phyloP scores from a whole-genome alignment of 1,140 invertebrate genomes.

The Apis laboriosa region DNA sequence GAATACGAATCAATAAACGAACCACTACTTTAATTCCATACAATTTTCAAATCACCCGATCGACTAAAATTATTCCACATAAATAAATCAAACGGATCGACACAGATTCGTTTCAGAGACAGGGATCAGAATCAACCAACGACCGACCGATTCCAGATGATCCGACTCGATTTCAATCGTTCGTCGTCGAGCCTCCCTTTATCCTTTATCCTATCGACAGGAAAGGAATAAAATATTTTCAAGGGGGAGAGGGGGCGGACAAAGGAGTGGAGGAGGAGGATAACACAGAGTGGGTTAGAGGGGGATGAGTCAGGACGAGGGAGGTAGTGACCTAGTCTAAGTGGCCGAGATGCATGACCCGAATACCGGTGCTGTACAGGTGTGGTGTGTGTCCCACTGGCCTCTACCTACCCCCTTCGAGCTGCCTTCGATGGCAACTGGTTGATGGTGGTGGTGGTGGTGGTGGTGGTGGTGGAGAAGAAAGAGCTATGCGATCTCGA shows the following conservation, averaged over 20 bases:
- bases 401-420: conserved; percentile 69
- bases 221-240: conserved; percentile 17
- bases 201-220: background rate
- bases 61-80: no score
- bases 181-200: background rate
- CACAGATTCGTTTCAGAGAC: no score
- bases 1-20: no score
- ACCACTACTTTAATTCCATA: no score
- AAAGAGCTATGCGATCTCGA: conserved; percentile 50
- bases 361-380: conserved; percentile 76
- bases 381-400: conserved; percentile 74
- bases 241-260: background rate
- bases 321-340: conserved; percentile 77
- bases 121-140: no score
- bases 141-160: no score
- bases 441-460: background rate
- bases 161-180: conserved; percentile 1
- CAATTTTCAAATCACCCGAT: no score
- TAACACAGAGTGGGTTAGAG: background rate
- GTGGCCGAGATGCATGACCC: conserved; percentile 78
- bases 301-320: conserved; percentile 43
- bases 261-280: background rate
- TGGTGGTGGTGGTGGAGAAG: background rate
- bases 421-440: conserved; percentile 35
- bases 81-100: no score